These are phyloP conservation scores for Onychostruthus taczanowskii DNA, from an alignment of 2,113 vertebrate species.

Conservation along the genomic window DNA sequence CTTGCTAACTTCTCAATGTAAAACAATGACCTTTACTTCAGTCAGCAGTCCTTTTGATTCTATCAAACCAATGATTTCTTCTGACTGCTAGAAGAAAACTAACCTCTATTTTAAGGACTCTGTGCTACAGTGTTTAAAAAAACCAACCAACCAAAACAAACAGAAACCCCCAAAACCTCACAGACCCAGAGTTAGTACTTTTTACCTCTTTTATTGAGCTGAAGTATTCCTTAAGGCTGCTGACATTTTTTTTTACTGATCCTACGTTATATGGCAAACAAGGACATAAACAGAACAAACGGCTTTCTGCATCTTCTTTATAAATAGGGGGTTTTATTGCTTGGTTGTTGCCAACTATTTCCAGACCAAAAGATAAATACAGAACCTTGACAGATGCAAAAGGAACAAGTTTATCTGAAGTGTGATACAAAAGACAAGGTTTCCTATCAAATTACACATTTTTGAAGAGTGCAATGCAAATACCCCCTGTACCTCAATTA, in stretches of 20 bases:
- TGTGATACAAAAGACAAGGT: background rate
- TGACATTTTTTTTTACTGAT: background rate
- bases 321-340: background rate
- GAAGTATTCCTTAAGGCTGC: background rate
- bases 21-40: slow-evolving; percentile 28
- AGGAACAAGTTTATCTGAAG: background rate
- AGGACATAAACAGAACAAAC: background rate
- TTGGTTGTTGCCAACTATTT: background rate
- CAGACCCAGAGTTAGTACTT: background rate
- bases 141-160: background rate
- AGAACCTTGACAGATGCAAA: background rate
- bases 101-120: background rate
- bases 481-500: background rate
- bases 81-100: background rate
- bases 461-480: background rate
- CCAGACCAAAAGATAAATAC: background rate
- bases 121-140: background rate
- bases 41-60: background rate
- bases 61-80: slow-evolving; percentile 14
- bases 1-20: background rate
- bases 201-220: background rate
- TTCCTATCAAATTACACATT: background rate
- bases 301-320: background rate
- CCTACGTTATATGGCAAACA: background rate
- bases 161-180: background rate